Conservation (phyloP, 92 coral and sea anemone species). For the Micromussa lordhowensis region DNA sequence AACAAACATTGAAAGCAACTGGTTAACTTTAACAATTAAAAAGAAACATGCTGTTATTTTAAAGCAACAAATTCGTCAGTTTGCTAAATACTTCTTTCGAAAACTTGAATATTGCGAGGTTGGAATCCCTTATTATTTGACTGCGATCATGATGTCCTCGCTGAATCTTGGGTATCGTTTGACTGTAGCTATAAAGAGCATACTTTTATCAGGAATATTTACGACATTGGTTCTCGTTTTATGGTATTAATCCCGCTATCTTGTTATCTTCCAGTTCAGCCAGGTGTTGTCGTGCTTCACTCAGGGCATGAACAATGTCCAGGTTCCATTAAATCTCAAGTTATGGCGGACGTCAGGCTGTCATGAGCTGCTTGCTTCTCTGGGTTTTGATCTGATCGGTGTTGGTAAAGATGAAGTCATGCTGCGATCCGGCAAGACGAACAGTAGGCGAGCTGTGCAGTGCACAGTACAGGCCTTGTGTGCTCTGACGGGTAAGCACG, state of each 20-base stretch:
- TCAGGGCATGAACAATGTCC: constrained; percentile 91
- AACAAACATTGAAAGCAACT: neutral
- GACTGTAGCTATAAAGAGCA: neutral
- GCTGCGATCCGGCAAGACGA: constrained; percentile 93
- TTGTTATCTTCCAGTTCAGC: constrained; percentile 74
- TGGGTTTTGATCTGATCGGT: constrained; percentile 96
- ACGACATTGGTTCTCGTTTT: neutral
- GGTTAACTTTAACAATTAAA: too few species aligned
- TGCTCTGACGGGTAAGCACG: constrained; percentile 82
- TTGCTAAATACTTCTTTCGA: too few species aligned
- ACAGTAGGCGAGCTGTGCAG: constrained; percentile 95
- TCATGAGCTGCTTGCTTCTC: constrained; percentile 98
- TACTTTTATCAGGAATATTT: neutral
- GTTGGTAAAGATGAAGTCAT: constrained; percentile 98
- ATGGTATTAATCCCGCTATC: neutral
- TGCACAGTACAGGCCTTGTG: constrained; percentile 93
- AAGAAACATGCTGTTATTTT: too few species aligned
- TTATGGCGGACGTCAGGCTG: constrained; percentile 96
- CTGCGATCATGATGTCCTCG: neutral
- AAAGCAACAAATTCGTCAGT: neutral
- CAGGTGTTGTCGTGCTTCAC: constrained; percentile 89
- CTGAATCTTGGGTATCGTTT: neutral
- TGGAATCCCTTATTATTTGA: neutral
- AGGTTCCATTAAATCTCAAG: constrained; percentile 88
- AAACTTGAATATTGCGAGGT: neutral